Base-by-base conservation (phyloP, 2,797 vertebrate species). In the Chanos chanos region DNA sequence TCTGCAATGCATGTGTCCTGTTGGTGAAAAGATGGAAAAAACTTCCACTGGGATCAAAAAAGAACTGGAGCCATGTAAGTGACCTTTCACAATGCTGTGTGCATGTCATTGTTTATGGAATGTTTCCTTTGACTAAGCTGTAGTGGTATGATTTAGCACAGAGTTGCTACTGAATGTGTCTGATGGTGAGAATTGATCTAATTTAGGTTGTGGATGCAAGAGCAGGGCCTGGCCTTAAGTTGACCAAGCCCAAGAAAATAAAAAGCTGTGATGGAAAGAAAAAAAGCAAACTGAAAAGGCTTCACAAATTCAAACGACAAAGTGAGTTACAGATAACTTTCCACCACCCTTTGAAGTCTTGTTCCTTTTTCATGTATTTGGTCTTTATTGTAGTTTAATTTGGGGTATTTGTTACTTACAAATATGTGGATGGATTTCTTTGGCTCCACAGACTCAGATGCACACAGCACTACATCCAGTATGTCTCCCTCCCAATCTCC, bases 1-100 rank as follows among this genome's bases (percentile, higher is more conserved):
- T 92, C 60, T 92, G 91, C 74, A 92, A 92, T 47, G 91, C 91
- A 12, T 92, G 91, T 64, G 91, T 92, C 27, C 68, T 92, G 31
- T 72, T 92, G 34, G 91, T 92, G 28, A 92, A 92, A 68, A 78
- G 91, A 49, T 92, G 91, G 90, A 92, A 91, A 69, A 92, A 92
- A 66, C 79, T 92, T 5, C 90, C 91, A 1, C 78, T 83, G 58
- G 91, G 90, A 28, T 92, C 89, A 24, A 91, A 92, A 76, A 91
- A 90, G 77, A 92, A 92, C 81, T 92, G 90, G 90, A 92, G 84
- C 73, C 90, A 92, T 68, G 90, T 92, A 84, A 9, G 58, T 56
- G 3, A 15, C 22, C 16, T 40, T 28, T n/a, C n/a, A n/a, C 4
- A 12, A 2, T 5, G 41, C 21, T 3, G 1, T 25, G 1, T n/a